Base-by-base conservation (phyloP, 2,113 vertebrate species). In the Rhodinocichla rosea region DNA sequence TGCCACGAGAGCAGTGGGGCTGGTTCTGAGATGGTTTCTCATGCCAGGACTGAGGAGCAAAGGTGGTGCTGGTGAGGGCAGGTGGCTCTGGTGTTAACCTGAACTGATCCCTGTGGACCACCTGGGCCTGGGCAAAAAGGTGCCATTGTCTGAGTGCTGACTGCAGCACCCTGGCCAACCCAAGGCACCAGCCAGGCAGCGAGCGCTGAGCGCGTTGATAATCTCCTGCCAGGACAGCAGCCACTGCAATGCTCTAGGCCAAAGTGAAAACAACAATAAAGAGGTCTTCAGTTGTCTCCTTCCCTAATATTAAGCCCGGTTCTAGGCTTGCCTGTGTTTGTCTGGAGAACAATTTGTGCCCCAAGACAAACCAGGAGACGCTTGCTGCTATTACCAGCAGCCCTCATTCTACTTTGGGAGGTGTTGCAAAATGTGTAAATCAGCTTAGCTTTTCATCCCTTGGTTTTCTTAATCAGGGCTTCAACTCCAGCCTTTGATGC, bases 371-470 rank as follows among this genome's bases (percentile, higher is more conserved):
- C 76, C 64, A 92, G 47, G 86, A 96, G 94, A 89, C 13, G 42
- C 92, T 96, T 92, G 83, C 59, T 96, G 86, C 83, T 89, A 59
- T 93, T 95, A 93, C 80, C 73, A 83, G 60, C 80, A 95, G 80
- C 77, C 65, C 49, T 94, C 68, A 21, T 63, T 81, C 89, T 88
- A 39, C 94, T 57, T 60, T 56, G 35, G 95, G 91, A 93, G 92
- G 89, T 78, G 83, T 95, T 94, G 80, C 96, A 95, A 94, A 89
- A 96, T 63, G 86, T 83, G 80, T 84, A 94, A 93, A 94, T 93
- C 92, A 67, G 45, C 85, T 94, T 78, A 94, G 92, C 76, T 83
- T 91, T 93, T 93, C 89, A 93, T 89, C 83, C 77, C 80, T 92
- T 10, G 86, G 59, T 92, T 83, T 92, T 89, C 86, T 97, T 95